Conservation (phyloP, 2,797 vertebrate genomes). For the Odontamblyopus rebecca region DNA sequence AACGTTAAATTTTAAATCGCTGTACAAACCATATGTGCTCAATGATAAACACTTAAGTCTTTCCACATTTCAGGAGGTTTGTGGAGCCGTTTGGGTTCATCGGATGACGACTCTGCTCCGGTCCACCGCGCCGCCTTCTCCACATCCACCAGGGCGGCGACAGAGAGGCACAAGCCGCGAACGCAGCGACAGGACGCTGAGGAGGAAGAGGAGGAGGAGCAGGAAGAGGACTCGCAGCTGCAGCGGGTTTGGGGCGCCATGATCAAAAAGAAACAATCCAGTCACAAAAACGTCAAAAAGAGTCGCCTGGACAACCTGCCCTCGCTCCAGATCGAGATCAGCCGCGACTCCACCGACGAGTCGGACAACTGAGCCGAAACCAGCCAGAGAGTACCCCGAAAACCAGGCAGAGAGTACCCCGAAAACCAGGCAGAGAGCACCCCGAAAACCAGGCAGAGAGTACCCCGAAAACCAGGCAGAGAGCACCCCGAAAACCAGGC, state of each 20-base stretch:
- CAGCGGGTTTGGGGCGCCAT: constrained; percentile 95
- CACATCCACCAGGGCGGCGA: not conserved
- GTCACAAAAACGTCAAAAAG: constrained; percentile 87
- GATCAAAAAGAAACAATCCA: constrained; percentile 91
- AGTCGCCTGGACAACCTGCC: constrained; percentile 94
- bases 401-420: too few species aligned
- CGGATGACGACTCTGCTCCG: constrained; percentile 42
- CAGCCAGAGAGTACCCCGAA: too few species aligned
- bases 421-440: too few species aligned
- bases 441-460: too few species aligned
- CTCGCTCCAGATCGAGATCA: constrained; percentile 97
- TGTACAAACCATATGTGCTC: too few species aligned
- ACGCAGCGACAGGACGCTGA: not conserved
- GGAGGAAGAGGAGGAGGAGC: constrained; percentile 53
- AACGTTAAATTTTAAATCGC: too few species aligned
- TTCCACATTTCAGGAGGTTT: constrained; percentile 55
- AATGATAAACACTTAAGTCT: too few species aligned
- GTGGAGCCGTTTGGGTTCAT: constrained; percentile 91
- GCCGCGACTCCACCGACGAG: constrained; percentile 94
- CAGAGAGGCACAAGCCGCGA: not conserved
- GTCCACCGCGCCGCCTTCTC: constrained; percentile 38
- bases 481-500: too few species aligned
- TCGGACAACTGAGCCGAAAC: constrained; percentile 84
- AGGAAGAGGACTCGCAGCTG: constrained; percentile 91
- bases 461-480: too few species aligned